phyloP scores from a whole-genome alignment of 2,888 invertebrate genomes.

The Plebejus anna region DNA sequence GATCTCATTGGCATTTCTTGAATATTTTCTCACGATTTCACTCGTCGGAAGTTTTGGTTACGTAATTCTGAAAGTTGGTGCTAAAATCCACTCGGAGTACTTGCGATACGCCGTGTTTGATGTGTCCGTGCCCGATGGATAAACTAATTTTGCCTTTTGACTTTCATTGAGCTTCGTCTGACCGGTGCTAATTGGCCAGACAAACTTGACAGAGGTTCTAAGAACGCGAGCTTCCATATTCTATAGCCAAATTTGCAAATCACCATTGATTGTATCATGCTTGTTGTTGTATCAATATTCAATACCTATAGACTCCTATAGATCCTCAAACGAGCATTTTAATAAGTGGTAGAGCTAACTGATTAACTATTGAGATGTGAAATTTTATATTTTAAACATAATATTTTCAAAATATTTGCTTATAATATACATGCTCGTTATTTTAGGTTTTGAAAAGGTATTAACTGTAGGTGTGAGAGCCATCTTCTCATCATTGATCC shows the following conservation, averaged over 20 bases:
- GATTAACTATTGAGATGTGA: neutral
- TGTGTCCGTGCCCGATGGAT: conserved; percentile 35
- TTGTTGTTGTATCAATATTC: neutral
- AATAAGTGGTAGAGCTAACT: neutral
- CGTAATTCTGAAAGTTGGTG: conserved; percentile 40
- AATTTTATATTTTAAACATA: neutral
- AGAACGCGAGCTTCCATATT: conserved; percentile 30
- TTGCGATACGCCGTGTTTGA: conserved; percentile 36
- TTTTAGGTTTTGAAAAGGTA: too few species aligned
- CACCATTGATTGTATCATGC: neutral
- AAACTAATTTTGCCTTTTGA: conserved; percentile 33
- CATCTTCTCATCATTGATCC: too few species aligned
- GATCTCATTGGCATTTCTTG: conserved; percentile 40
- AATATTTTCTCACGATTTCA: conserved; percentile 42
- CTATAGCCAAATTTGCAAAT: conserved; percentile 30
- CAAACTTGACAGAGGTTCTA: conserved; percentile 22
- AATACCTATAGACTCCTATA: neutral
- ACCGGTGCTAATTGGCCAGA: conserved; percentile 13
- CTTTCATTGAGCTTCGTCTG: neutral
- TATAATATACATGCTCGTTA: too few species aligned
- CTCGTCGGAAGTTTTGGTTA: conserved; percentile 35
- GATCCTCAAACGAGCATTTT: neutral
- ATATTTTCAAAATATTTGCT: too few species aligned
- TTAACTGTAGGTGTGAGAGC: too few species aligned
- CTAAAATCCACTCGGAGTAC: conserved; percentile 39